Evolutionary conservation across 92 coral and sea anemone species (phyloP).

Genomic region (Heteractis magnifica): DNA sequence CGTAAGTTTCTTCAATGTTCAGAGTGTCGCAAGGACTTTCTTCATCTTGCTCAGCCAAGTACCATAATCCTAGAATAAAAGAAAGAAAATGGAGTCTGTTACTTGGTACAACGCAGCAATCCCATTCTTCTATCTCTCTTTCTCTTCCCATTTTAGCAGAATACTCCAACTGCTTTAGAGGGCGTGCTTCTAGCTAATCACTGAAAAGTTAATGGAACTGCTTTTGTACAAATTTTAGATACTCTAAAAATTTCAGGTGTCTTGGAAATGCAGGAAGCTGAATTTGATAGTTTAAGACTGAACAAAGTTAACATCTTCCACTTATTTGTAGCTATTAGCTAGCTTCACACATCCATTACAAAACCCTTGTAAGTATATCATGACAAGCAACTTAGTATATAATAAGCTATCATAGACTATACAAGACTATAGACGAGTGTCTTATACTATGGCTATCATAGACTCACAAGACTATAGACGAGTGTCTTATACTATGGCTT

Average conservation of each 20-base stretch:
- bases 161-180: too few species aligned
- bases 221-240: too few species aligned
- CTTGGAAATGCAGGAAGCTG: too few species aligned
- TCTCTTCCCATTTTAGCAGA: not conserved
- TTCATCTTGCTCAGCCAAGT: constrained; percentile 40
- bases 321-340: not conserved
- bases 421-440: not conserved
- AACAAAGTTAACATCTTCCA: not conserved
- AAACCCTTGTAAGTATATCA: not conserved
- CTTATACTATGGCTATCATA: not conserved
- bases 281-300: too few species aligned
- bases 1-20: constrained; percentile 41
- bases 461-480: not conserved
- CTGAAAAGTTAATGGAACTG: too few species aligned
- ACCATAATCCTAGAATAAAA: constrained; percentile 34
- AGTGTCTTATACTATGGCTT: not conserved
- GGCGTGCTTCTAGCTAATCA: too few species aligned
- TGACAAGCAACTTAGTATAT: not conserved
- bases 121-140: not conserved
- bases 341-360: not conserved
- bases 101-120: not conserved
- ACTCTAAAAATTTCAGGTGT: too few species aligned
- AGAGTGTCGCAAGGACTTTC: constrained; percentile 17
- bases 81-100: not conserved
- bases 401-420: not conserved